Evolutionary conservation across 2,888 invertebrate genomes (phyloP).

Genomic region (Chloroclysta siterata): DNA sequence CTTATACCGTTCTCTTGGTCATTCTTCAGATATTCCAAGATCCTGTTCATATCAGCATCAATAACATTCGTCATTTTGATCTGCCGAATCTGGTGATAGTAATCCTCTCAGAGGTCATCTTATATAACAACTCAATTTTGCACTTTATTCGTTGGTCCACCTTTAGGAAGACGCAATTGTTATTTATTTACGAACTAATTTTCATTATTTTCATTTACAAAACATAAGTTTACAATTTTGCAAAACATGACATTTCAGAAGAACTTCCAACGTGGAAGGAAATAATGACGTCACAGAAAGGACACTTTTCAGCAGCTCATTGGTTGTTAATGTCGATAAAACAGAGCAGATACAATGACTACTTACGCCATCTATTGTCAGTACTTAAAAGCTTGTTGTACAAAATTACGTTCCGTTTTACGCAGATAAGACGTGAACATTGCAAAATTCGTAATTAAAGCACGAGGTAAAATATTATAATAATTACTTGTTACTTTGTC

Average conservation of each 20-base stretch:
- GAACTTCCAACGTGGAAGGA: slow-evolving; percentile 89
- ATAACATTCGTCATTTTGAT: slow-evolving; percentile 63
- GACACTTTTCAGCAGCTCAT: slow-evolving; percentile 74
- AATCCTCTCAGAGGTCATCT: slow-evolving; percentile 56
- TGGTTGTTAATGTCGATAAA: slow-evolving; percentile 65
- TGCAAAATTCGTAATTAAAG: no score
- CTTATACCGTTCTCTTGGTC: slow-evolving; percentile 62
- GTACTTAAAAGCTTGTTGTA: slow-evolving; percentile 9
- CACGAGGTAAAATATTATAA: no score
- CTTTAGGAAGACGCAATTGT: slow-evolving; percentile 38
- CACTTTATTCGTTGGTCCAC: slow-evolving; percentile 29
- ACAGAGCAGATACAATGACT: slow-evolving; percentile 43
- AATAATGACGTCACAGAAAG: slow-evolving; percentile 86
- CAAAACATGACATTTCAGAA: slow-evolving; percentile 73
- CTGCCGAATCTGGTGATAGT: slow-evolving; percentile 41
- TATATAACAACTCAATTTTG: slow-evolving; percentile 39
- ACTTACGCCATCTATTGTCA: slow-evolving; percentile 63
- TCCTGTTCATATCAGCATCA: slow-evolving; percentile 73
- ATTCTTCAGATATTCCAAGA: slow-evolving; percentile 73
- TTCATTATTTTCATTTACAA: slow-evolving; percentile 45
- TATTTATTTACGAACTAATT: slow-evolving; percentile 28
- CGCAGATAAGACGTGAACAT: background rate
- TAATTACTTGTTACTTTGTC: no score
- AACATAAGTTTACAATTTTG: slow-evolving; percentile 62
- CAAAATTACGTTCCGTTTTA: slow-evolving; percentile 35